Percentiles rank a stretch among this genome's conserved stretches.
Evolutionary conservation across 2,113 vertebrate genomes (phyloP).

Genomic region (Alethe castanea): DNA sequence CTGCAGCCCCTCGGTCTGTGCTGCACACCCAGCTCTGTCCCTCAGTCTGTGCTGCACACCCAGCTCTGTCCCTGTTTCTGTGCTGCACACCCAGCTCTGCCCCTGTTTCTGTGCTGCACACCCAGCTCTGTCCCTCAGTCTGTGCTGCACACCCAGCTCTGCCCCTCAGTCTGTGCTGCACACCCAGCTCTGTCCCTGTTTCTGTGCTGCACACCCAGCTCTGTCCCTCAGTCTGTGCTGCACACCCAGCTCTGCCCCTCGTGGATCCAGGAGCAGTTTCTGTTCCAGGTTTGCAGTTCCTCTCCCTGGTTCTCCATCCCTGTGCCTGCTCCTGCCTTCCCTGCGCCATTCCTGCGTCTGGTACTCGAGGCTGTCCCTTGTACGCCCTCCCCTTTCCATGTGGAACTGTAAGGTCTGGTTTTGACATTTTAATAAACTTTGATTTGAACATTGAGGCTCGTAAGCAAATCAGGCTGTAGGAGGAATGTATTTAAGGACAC

Average conservation of each 20-base stretch:
- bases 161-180: too few species aligned
- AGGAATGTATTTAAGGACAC: background rate
- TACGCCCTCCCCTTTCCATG: background rate
- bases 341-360: constrained; percentile 13
- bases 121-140: too few species aligned
- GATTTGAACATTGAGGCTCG: constrained; percentile 42
- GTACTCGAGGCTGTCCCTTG: constrained; percentile 48
- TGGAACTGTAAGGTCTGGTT: constrained; percentile 66
- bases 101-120: too few species aligned
- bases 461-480: background rate
- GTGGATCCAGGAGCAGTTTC: background rate
- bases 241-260: too few species aligned
- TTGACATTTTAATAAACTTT: constrained; percentile 77
- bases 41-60: too few species aligned
- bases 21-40: background rate
- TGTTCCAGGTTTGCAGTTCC: rapidly evolving
- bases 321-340: background rate
- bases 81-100: too few species aligned
- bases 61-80: too few species aligned
- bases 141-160: too few species aligned
- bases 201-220: too few species aligned
- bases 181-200: too few species aligned
- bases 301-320: background rate
- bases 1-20: background rate
- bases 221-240: too few species aligned